Evolutionary conservation across 2,113 vertebrate genomes (phyloP), one percentile per base, ranked within the genome.

Genomic region (Todiramphus saurophagus): DNA sequence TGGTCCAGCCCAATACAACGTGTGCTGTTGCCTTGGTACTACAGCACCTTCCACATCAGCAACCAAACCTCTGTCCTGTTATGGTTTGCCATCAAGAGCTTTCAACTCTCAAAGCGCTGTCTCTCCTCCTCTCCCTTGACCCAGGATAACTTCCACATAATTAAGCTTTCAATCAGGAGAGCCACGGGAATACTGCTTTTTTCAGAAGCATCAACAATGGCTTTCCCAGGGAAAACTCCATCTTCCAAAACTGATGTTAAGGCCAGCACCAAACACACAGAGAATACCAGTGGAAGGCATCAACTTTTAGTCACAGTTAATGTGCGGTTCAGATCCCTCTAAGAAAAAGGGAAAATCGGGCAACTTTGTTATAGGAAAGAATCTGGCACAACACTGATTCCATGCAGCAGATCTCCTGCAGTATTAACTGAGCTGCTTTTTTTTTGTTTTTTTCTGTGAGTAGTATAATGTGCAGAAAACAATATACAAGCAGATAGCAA

Each of bases 251-350:
- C 16, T 27, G 30, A 48, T 31, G 7, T 56, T 13, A 86, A 69
- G 44, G 27, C 18, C 16, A 85, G 30, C 44, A 66, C 21, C 39
- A 74, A 51, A 27, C 51, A 53, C 13, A 27, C 13, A 28, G 12
- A 53, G 51, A 53, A 28, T 28, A 53, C 51, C 51, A 53, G 51
- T 28, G 24, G 7, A 82, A 83, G 3, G 37, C 51, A 51, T 55
- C 59, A 74, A 24, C n/a, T 48, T 50, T 11, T 21, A 56, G 41
- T 25, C 39, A 44, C n/a, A 75, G 23, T 16, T 39, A 58, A 31
- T 0, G 0, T 44, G n/a, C 0, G 1, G 27, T 55, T 66, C 44
- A 75, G 55, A 53, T 19, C 7, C 48, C n/a, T 31, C 37, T 27
- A 64, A 53, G 56, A 35, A 74, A 70, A 66, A 18, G 3, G 31